Conservation (phyloP, 64 coral and sea anemone species). For the Hydrozoanthus tunicans region DNA sequence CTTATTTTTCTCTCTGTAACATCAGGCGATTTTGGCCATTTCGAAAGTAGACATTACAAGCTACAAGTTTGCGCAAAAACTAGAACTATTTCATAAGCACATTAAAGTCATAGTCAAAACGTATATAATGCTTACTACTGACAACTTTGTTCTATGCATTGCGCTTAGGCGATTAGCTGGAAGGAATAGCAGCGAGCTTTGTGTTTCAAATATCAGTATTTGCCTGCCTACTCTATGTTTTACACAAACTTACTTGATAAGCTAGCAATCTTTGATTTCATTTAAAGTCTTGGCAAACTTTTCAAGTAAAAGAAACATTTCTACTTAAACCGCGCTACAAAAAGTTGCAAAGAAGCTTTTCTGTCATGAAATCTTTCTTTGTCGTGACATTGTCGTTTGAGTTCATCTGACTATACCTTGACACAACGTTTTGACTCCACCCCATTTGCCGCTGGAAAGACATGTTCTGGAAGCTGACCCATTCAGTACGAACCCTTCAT, state of each 20-base stretch:
- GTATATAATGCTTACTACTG: conserved; percentile 24
- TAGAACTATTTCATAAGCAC: no score
- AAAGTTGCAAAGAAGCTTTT: conserved; percentile 56
- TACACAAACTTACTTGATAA: conserved; percentile 22
- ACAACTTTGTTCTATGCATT: conserved; percentile 32
- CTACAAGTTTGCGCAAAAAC: no score
- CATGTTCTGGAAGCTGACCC: neutral
- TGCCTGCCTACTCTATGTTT: conserved; percentile 31
- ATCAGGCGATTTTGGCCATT: no score
- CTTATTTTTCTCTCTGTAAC: no score
- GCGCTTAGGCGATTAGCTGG: conserved; percentile 28
- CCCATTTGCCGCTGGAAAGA: neutral
- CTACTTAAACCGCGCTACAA: conserved; percentile 41
- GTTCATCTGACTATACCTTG: neutral
- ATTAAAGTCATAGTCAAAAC: conserved; percentile 2
- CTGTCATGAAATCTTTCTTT: conserved; percentile 52
- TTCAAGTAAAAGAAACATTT: conserved; percentile 44
- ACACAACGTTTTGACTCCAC: no score
- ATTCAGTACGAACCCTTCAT: neutral
- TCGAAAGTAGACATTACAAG: no score
- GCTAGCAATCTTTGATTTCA: conserved; percentile 28
- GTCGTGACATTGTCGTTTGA: conserved; percentile 48
- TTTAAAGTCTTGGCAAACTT: conserved; percentile 8
- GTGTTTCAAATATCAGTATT: conserved; percentile 30
- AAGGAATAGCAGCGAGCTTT: conserved; percentile 36